Base-by-base conservation (phyloP, 2,888 invertebrate genomes). In the Corythucha ciliata region DNA sequence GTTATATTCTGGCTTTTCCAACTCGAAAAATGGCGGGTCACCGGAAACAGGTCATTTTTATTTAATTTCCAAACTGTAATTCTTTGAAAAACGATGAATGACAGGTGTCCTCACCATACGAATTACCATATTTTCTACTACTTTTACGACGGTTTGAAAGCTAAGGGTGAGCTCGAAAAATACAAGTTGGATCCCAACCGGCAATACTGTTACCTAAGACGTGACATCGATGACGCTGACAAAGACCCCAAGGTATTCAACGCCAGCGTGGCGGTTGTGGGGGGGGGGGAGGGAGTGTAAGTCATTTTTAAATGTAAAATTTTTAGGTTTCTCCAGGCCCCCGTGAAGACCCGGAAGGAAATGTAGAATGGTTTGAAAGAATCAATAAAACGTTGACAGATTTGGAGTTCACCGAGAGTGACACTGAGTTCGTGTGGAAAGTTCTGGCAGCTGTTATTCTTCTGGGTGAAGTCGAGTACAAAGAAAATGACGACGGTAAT, bases 91-190 rank as follows among this genome's bases (percentile, higher is more conserved):
- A n/a, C n/a, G n/a, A n/a, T n/a, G n/a, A n/a, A n/a, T 56, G 50
- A 18, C 50, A 63, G 62, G 32, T 51, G 45, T 7, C 42, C 51
- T 2, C 48, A 57, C 1, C 57, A 92, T 67, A 81, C 87, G 45
- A 93, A 90, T 65, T 93, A 90, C 65, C 83, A 92, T 67, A 77
- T 90, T 20, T 78, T 93, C 57, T 92, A 93, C 70, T 91, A 88
- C 66, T 79, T 91, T 59, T 89, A 89, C 67, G 90, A 92, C 65
- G 86, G 81, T 4, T 75, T 92, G 66, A 79, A 80, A 59, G 74
- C 79, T 10, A 74, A 76, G 16, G 79, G 79, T 48, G 74, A 78
- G 51, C 69, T 83, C 33, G 75, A 77, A 32, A 75, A 81, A 37
- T 83, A 84, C 59, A 70, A 73, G 54, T 69, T 93, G 36, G 78